Evolutionary conservation across 23 tunicate species (phyloP), one percentile per base, ranked within the genome.

Genomic region (Trididemnum nubilum): DNA sequence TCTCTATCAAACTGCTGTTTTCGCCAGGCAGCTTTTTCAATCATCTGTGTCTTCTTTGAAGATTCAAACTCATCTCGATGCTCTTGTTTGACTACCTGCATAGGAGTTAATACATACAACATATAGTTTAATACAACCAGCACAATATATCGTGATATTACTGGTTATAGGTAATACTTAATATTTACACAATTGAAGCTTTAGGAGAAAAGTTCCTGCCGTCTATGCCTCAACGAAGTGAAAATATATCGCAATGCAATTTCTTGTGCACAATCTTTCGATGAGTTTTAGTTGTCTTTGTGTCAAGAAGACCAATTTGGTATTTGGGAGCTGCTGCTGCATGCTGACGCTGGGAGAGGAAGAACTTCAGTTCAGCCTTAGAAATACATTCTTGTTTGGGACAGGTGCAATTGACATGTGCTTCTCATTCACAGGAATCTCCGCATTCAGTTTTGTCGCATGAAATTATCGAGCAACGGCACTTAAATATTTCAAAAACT

Each of bases 201-300:
- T 9, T 44, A 44, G 54, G 9, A 44, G 54, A 44, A 44, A 44
- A 44, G 9, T 44, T 44, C 15, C 15, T 9, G 54, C 15, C 9
- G 54, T 9, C 54, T 44, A 44, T 15, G 15, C 54, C 15, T 9
- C 54, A 9, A 44, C 54, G 9, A 44, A 44, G 54, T 44, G 15
- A 44, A 44, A 44, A 44, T 44, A 61, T 61, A 25, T 61, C 69
- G 5, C 22, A 61, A 22, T 25, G 4, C 32, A 69, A 36, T 37
- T 69, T 69, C 7, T 69, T 69, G 74, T 69, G 74, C n/a, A 37
- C 74, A 32, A 69, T 69, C 74, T 69, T 69, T 69, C 32, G 74
- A 69, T 28, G 39, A 31, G 74, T 69, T 69, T 69, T 69, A 3
- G 74, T 69, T 12, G 74, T 69, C 39, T 69, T 69, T 32, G 29